phyloP scores from a whole-genome alignment of 2,888 invertebrate species.

The Drosophila imparisetae region DNA sequence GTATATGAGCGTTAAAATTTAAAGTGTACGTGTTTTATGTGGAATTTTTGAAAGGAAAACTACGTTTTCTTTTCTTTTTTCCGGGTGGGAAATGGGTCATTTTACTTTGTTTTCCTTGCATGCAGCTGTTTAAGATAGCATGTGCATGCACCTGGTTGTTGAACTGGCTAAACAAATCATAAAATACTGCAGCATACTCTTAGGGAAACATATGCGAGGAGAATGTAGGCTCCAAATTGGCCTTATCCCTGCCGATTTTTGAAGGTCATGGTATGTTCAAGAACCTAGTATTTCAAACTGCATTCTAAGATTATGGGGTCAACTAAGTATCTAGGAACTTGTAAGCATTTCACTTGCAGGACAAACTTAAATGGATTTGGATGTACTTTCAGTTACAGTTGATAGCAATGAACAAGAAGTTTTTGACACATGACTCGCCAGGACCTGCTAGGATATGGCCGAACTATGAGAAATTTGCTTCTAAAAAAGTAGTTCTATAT shows the following conservation, averaged over 20 bases:
- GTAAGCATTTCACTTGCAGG: background rate
- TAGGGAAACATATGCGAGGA: background rate
- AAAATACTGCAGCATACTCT: background rate
- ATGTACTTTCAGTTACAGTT: background rate
- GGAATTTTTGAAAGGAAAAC: conserved; percentile 9
- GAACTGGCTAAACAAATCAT: background rate
- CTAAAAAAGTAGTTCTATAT: background rate
- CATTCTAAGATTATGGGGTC: no score
- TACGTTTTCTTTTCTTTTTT: background rate
- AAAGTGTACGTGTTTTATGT: conserved; percentile 22
- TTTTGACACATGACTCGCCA: background rate
- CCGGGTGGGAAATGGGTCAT: background rate
- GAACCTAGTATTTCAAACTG: background rate
- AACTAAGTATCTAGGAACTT: background rate
- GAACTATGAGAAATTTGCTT: background rate
- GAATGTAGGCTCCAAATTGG: background rate
- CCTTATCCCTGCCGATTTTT: background rate
- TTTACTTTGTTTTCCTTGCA: background rate
- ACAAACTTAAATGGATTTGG: background rate
- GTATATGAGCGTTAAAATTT: conserved; percentile 64
- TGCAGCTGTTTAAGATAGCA: background rate
- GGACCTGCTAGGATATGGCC: background rate
- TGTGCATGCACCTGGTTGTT: conserved; percentile 3
- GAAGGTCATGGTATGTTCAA: background rate
- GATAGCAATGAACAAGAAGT: background rate